Evolutionary conservation across 2,888 invertebrate species (phyloP).

Genomic region (Ptychoptera albimana): DNA sequence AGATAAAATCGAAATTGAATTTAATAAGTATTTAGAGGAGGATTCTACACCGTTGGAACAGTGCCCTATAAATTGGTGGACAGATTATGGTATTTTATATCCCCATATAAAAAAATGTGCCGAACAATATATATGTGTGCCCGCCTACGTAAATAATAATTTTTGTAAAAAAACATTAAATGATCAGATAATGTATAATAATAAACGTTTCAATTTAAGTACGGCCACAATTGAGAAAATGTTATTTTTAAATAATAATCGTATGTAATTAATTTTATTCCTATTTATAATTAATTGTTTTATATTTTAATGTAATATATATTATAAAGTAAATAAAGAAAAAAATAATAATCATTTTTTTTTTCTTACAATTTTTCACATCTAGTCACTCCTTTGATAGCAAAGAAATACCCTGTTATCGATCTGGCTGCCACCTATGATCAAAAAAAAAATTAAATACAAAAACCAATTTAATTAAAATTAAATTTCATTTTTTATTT

Average conservation of each 20-base stretch:
- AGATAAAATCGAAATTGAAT: conserved; percentile 4
- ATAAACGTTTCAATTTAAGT: background rate
- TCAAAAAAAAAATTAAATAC: too few relatives aligned
- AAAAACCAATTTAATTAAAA: too few relatives aligned
- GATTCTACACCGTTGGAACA: conserved; percentile 15
- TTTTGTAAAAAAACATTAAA: conserved; percentile 7
- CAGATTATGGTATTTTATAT: conserved; percentile 22
- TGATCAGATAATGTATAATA: background rate
- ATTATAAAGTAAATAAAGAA: too few relatives aligned
- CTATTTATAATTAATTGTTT: too few relatives aligned
- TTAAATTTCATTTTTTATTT: too few relatives aligned
- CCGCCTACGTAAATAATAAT: conserved; percentile 23
- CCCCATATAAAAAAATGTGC: conserved; percentile 21
- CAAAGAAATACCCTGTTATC: too few relatives aligned
- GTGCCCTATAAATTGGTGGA: conserved; percentile 27
- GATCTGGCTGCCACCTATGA: too few relatives aligned
- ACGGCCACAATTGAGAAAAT: background rate
- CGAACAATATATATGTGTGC: conserved; percentile 22
- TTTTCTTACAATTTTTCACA: too few relatives aligned
- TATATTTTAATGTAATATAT: too few relatives aligned
- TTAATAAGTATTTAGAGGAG: conserved; percentile 2
- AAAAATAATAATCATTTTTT: too few relatives aligned
- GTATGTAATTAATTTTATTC: too few relatives aligned
- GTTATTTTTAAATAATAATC: background rate
- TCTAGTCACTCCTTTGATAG: too few relatives aligned